Percentiles rank a stretch among this genome's conserved stretches.
Evolutionary conservation across 2,888 invertebrate genomes (phyloP).

Genomic region (Scaptomyza reducta): DNA sequence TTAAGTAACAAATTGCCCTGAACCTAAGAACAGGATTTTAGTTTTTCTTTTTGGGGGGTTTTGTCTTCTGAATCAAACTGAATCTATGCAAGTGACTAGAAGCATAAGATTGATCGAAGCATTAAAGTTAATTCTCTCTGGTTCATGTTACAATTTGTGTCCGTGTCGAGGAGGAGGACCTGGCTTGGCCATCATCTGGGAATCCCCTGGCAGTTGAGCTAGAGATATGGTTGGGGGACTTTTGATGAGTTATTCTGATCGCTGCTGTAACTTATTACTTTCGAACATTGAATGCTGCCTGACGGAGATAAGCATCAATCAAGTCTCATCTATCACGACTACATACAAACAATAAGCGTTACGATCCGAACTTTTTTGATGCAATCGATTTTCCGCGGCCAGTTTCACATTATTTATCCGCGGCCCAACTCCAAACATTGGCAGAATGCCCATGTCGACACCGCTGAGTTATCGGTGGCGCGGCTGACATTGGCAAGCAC

Average conservation of each 20-base stretch:
- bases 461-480: slow-evolving; percentile 28
- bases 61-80: too few species aligned
- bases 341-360: slow-evolving; percentile 79
- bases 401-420: slow-evolving; percentile 89
- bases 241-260: not conserved
- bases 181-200: too few species aligned
- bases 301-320: slow-evolving; percentile 85
- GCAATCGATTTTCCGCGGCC: slow-evolving; percentile 88
- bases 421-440: slow-evolving; percentile 84
- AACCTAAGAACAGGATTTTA: too few species aligned
- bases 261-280: too few species aligned
- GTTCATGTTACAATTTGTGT: too few species aligned
- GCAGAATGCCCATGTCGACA: slow-evolving; percentile 46
- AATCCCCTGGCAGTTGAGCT: not conserved
- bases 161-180: too few species aligned
- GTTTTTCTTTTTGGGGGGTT: too few species aligned
- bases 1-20: too few species aligned
- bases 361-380: slow-evolving; percentile 86
- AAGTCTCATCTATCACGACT: slow-evolving; percentile 87
- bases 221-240: not conserved
- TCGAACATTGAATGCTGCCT: slow-evolving; percentile 9
- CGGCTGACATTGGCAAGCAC: slow-evolving; percentile 37
- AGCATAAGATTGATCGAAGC: too few species aligned
- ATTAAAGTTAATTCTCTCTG: too few species aligned
- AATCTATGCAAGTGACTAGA: too few species aligned